Percentiles rank a stretch among this genome's conserved stretches.
phyloP scores from a whole-genome alignment of 2,797 vertebrate genomes.

The Gymnocypris eckloni region DNA sequence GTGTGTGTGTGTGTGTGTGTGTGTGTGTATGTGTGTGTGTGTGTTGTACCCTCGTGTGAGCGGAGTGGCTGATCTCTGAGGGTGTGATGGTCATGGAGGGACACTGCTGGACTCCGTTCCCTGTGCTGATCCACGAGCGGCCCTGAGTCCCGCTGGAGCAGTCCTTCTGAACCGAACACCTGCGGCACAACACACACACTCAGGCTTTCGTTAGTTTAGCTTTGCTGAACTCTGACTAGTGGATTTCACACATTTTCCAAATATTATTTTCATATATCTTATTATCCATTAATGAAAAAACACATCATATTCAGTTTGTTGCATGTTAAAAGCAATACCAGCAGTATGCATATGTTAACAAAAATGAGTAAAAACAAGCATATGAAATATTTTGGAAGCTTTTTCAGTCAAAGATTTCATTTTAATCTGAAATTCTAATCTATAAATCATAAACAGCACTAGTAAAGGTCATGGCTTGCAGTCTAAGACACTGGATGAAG shows the following conservation, averaged over 20 bases:
- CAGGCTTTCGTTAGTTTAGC: background rate
- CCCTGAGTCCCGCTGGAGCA: constrained; percentile 79
- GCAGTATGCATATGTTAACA: background rate
- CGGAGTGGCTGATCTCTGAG: constrained; percentile 82
- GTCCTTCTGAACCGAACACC: constrained; percentile 89
- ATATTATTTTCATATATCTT: too few relatives aligned
- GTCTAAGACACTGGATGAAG: background rate
- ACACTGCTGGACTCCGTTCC: constrained; percentile 86
- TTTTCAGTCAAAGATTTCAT: background rate
- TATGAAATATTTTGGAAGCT: too few relatives aligned
- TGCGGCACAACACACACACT: constrained; percentile 59
- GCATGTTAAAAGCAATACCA: background rate
- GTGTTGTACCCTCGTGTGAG: constrained; percentile 80
- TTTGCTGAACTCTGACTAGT: background rate
- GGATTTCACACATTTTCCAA: background rate
- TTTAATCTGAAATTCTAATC: background rate
- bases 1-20: background rate
- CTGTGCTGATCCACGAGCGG: constrained; percentile 87
- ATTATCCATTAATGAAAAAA: too few relatives aligned
- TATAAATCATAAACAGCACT: background rate
- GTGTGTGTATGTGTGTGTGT: background rate
- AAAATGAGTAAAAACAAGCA: background rate
- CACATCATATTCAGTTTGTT: too few relatives aligned
- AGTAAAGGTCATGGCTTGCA: background rate
- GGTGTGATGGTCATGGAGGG: constrained; percentile 91